Percentiles rank a stretch among this genome's conserved stretches.
These are phyloP conservation scores for Leptarthrus brevirostris DNA, from an alignment of 2,888 invertebrate species.

Conservation along the genomic window DNA sequence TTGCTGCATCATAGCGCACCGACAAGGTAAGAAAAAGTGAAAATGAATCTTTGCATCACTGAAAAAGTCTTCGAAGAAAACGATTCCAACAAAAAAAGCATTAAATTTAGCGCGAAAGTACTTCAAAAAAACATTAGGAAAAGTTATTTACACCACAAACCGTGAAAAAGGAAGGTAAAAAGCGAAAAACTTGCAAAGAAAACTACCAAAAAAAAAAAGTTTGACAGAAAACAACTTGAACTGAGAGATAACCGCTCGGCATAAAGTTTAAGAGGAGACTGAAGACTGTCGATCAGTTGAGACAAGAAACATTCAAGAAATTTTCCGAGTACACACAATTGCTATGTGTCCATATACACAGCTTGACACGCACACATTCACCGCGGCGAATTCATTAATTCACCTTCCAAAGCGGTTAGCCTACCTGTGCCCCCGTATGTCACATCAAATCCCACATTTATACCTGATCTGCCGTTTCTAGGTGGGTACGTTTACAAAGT, in stretches of 20 bases:
- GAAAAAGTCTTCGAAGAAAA: too few relatives aligned
- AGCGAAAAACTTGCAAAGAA: not conserved
- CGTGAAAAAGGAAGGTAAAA: slow-evolving; percentile 18
- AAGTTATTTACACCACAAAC: slow-evolving; percentile 1
- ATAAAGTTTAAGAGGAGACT: slow-evolving; percentile 54
- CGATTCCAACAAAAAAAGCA: too few relatives aligned
- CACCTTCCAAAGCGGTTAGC: slow-evolving; percentile 32
- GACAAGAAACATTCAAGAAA: slow-evolving; percentile 41
- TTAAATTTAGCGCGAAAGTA: too few relatives aligned
- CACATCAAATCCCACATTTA: slow-evolving; percentile 36
- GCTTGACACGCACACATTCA: not conserved
- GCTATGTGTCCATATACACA: not conserved
- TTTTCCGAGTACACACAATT: slow-evolving; percentile 12
- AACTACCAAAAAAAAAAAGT: slow-evolving; percentile 33
- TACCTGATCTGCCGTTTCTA: slow-evolving; percentile 9
- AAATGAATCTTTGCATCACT: too few relatives aligned
- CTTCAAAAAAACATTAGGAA: too few relatives aligned
- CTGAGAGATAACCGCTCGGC: slow-evolving; percentile 53
- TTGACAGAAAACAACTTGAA: slow-evolving; percentile 21
- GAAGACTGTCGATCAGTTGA: slow-evolving; percentile 47
- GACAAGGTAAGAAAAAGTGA: too few relatives aligned
- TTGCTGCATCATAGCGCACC: not conserved
- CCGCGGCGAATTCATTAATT: slow-evolving; percentile 21
- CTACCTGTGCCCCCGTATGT: slow-evolving; percentile 44
- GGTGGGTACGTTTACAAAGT: slow-evolving; percentile 31